Conservation (phyloP, 1,140 invertebrate species). For the Mya arenaria region DNA sequence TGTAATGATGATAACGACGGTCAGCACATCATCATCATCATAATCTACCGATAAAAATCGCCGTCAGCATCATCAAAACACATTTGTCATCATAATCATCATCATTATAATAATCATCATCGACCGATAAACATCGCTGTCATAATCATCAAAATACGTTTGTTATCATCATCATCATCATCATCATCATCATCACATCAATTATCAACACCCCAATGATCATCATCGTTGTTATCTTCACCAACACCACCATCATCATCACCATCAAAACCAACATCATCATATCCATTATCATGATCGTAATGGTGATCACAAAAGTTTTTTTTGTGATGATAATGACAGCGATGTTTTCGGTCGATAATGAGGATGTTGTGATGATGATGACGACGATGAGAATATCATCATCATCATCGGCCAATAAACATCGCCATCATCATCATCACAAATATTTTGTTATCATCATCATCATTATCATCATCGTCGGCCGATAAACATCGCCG, state of each 20-base stretch:
- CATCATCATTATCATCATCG: not conserved
- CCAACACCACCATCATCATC: not conserved
- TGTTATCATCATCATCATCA: constrained; percentile 13
- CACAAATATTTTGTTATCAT: not conserved
- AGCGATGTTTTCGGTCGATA: not conserved
- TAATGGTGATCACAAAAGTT: not conserved
- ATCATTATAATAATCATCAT: not conserved
- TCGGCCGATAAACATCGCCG: not conserved
- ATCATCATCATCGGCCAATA: not conserved
- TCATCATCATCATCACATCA: constrained; percentile 1
- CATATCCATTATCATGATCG: not conserved
- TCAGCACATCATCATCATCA: too few species aligned
- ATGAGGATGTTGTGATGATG: not conserved
- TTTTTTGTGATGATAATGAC: not conserved
- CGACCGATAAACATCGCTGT: not conserved
- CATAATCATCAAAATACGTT: not conserved
- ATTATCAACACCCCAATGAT: not conserved
- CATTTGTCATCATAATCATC: not conserved
- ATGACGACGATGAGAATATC: not conserved
- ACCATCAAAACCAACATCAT: not conserved
- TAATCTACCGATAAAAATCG: too few species aligned
- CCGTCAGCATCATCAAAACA: too few species aligned
- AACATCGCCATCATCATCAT: not conserved
- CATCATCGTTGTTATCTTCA: not conserved
- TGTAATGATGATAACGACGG: too few species aligned